Percentiles rank a stretch among this genome's conserved stretches.
phyloP scores from a whole-genome alignment of 2,797 vertebrate genomes.

The Pseudomugil gertrudae region DNA sequence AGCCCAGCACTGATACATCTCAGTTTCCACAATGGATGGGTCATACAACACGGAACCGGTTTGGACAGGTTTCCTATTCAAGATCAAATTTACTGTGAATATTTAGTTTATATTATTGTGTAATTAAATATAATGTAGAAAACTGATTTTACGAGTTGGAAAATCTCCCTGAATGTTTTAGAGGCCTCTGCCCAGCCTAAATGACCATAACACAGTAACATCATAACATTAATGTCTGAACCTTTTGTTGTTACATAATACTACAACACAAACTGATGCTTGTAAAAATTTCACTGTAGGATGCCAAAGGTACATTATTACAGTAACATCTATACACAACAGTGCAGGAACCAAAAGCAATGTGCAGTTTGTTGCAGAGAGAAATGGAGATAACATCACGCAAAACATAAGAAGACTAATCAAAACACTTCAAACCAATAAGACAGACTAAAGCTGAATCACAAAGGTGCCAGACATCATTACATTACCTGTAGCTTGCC shows the following conservation, averaged over 20 bases:
- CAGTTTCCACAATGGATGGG: constrained; percentile 9
- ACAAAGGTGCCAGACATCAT: constrained; percentile 34
- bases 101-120: constrained; percentile 9
- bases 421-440: constrained; percentile 48
- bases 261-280: constrained; percentile 28
- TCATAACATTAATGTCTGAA: constrained; percentile 21
- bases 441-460: constrained; percentile 9
- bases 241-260: constrained; percentile 20
- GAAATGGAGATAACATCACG: constrained; percentile 34
- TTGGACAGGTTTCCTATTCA: constrained; percentile 26
- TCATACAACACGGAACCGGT: constrained; percentile 39
- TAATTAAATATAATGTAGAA: constrained; percentile 5
- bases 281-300: constrained; percentile 22
- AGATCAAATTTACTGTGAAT: background rate
- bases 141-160: constrained; percentile 9
- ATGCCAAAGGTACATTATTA: constrained; percentile 37
- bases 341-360: constrained; percentile 14
- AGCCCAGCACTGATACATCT: no score
- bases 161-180: constrained; percentile 13
- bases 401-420: constrained; percentile 38
- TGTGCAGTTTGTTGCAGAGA: constrained; percentile 36
- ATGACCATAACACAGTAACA: background rate
- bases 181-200: constrained; percentile 2
- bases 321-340: constrained; percentile 31
- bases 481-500: constrained; percentile 9